Conservation (phyloP, 1,140 invertebrate genomes). For the Chironomus striatipennis region DNA sequence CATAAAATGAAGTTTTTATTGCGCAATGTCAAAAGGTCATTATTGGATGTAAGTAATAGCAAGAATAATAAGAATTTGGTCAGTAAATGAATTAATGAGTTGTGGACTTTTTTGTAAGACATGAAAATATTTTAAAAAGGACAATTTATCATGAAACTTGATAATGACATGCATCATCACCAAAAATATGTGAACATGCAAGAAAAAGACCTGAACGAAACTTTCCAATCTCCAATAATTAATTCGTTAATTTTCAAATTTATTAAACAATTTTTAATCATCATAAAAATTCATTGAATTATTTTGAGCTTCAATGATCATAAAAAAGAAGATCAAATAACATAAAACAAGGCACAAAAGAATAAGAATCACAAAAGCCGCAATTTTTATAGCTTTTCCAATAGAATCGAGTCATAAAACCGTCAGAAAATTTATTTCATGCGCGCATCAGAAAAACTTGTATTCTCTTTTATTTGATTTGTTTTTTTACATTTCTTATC, state of each 20-base stretch:
- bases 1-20: slow-evolving; percentile 1
- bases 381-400: background rate
- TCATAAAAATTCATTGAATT: background rate
- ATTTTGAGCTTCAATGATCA: too few relatives aligned
- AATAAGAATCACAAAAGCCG: too few relatives aligned
- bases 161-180: background rate
- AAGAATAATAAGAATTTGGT: too few relatives aligned
- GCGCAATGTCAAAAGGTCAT: slow-evolving; percentile 20
- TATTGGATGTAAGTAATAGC: background rate
- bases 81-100: background rate
- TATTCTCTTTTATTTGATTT: too few relatives aligned
- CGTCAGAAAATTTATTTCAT: background rate
- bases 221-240: background rate
- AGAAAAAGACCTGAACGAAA: too few relatives aligned
- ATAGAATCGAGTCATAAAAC: background rate
- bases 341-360: background rate
- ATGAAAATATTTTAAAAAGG: background rate
- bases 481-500: background rate
- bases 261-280: background rate
- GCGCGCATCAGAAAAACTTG: too few relatives aligned
- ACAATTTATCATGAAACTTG: background rate
- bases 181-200: too few relatives aligned
- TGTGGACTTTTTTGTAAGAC: too few relatives aligned
- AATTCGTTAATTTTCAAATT: background rate
- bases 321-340: background rate